These are phyloP conservation scores for Hyperopisus bebe DNA, from an alignment of 2,113 vertebrate genomes.

Conservation along the genomic window DNA sequence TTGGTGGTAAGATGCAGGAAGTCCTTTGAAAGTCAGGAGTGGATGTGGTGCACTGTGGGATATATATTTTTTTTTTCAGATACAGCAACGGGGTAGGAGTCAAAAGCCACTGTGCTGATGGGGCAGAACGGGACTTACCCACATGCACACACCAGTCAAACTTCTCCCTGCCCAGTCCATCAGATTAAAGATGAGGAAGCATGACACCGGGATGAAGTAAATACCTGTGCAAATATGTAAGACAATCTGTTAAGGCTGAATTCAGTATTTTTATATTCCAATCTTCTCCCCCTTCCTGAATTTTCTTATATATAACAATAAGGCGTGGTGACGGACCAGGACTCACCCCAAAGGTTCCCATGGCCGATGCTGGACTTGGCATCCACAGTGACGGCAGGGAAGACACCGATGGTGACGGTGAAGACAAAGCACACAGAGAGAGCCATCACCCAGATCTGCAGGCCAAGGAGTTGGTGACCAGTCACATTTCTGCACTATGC, in stretches of 20 bases:
- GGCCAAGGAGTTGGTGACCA: conserved; percentile 1
- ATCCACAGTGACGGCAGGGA: conserved; percentile 77
- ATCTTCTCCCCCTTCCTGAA: background rate
- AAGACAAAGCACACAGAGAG: conserved; percentile 85
- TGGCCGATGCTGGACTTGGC: conserved; percentile 56
- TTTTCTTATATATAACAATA: background rate
- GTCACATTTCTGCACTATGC: background rate
- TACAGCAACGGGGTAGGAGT: no score
- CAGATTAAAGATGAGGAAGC: conserved; percentile 89
- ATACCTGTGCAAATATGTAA: conserved; percentile 47
- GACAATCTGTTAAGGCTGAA: background rate
- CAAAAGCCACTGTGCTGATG: background rate
- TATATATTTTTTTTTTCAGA: background rate
- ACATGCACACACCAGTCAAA: conserved; percentile 77
- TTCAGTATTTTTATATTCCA: background rate
- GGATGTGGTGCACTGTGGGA: no score
- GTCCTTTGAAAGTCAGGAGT: background rate
- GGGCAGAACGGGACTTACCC: conserved; percentile 67
- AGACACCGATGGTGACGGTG: conserved; percentile 81
- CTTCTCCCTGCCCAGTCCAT: conserved; percentile 92
- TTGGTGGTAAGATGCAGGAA: background rate
- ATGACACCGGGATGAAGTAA: conserved; percentile 87
- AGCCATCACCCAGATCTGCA: conserved; percentile 83
- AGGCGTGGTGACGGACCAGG: background rate
- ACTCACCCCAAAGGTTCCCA: conserved; percentile 71